Conservation (phyloP, 1,140 invertebrate genomes). For the Amyelois transitella region DNA sequence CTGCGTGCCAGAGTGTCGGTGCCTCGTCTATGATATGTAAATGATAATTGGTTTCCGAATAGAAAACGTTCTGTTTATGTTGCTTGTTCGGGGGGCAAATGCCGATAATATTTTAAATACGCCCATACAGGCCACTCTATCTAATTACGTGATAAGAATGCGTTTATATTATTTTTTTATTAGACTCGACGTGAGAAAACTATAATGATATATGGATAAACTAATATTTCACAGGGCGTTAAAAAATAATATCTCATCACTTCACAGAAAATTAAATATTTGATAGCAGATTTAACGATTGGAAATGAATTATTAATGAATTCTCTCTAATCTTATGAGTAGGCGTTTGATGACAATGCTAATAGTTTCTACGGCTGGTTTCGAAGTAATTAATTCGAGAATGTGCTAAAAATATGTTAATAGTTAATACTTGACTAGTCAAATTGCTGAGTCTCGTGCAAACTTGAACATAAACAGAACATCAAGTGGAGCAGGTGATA, state of each 20-base stretch:
- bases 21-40: slow-evolving; percentile 67
- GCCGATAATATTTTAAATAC: slow-evolving; percentile 40
- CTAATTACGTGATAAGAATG: slow-evolving; percentile 41
- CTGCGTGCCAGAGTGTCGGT: slow-evolving; percentile 56
- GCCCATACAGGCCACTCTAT: slow-evolving; percentile 26
- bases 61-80: slow-evolving; percentile 56
- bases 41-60: slow-evolving; percentile 70
- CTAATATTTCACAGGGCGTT: neutral
- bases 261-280: neutral
- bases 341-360: neutral
- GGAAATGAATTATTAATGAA: neutral
- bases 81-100: slow-evolving; percentile 35
- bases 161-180: slow-evolving; percentile 36
- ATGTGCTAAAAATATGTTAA: neutral
- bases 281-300: neutral
- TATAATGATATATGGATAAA: slow-evolving; percentile 4
- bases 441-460: neutral
- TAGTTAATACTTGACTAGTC: no score
- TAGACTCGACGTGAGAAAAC: slow-evolving; percentile 3
- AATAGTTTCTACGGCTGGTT: neutral
- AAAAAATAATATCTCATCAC: neutral
- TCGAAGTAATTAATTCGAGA: neutral
- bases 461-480: neutral
- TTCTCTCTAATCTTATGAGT: neutral
- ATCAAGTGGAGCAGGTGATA: neutral